A percentile compares a stretch with the other conserved stretches of the same genome.
phyloP scores from a whole-genome alignment of 2,797 vertebrate genomes.

The Sternotherus odoratus region DNA sequence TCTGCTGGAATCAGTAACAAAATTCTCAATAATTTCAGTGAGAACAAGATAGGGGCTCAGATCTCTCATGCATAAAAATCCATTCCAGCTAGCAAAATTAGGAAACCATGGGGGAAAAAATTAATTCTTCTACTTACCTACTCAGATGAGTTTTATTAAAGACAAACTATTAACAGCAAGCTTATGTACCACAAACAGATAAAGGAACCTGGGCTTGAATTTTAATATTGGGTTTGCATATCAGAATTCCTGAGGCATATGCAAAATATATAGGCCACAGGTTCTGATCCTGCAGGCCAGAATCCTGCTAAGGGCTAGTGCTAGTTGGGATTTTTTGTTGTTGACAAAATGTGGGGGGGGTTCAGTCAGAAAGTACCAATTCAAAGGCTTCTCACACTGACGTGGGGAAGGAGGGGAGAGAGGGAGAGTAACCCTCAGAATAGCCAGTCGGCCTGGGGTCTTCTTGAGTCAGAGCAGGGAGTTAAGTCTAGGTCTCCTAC shows the following conservation, averaged over 20 bases:
- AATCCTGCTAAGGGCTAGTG: not conserved
- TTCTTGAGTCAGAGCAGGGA: no score
- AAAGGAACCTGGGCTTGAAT: not conserved
- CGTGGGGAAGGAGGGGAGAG: no score
- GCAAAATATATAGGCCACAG: not conserved
- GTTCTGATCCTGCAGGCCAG: not conserved
- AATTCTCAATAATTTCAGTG: not conserved
- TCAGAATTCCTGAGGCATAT: not conserved
- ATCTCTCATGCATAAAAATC: not conserved
- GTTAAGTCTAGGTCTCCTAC: no score
- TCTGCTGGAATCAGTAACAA: not conserved
- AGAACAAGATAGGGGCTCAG: not conserved
- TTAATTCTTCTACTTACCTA: not conserved
- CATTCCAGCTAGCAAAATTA: not conserved
- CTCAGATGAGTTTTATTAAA: not conserved
- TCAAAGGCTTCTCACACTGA: not conserved
- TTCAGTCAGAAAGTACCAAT: not conserved
- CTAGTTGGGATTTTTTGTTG: not conserved
- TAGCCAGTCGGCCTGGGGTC: no score
- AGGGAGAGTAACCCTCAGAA: no score
- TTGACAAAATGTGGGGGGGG: not conserved
- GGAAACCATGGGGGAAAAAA: not conserved
- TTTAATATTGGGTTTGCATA: not conserved
- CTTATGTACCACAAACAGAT: not conserved
- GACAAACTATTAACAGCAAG: not conserved